phyloP scores from a whole-genome alignment of 35 echinoderm and acorn worm species.

The Ophiothrix spiculata region DNA sequence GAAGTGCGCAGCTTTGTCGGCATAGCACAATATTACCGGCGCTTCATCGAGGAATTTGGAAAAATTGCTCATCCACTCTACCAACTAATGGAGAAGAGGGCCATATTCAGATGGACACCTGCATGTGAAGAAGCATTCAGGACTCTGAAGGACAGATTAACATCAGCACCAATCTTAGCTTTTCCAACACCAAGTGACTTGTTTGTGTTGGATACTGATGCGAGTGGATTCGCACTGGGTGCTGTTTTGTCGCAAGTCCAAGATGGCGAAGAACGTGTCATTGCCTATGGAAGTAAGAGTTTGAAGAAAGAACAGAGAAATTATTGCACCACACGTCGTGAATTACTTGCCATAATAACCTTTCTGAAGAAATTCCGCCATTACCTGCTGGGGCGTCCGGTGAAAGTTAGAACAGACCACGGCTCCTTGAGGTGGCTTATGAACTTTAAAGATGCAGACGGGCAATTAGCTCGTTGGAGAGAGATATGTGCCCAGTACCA shows the following conservation, averaged over 20 bases:
- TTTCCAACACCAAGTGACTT: not conserved
- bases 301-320: not conserved
- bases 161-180: not conserved
- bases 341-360: not conserved
- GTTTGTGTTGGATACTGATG: not conserved
- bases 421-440: not conserved
- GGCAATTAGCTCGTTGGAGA: not conserved
- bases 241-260: not conserved
- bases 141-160: not conserved
- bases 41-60: conserved; percentile 41
- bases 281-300: not conserved
- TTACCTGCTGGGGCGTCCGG: not conserved
- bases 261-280: not conserved
- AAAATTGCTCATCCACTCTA: conserved; percentile 37
- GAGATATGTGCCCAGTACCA: too few relatives aligned
- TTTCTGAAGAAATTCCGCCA: not conserved
- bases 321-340: not conserved
- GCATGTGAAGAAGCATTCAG: not conserved
- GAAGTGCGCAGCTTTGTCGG: conserved; percentile 57
- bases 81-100: not conserved
- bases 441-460: not conserved
- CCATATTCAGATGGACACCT: not conserved
- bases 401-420: not conserved
- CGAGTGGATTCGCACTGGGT: not conserved
- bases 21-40: conserved; percentile 40